Percentiles rank a stretch among this genome's conserved stretches.
Evolutionary conservation across 1,140 invertebrate genomes (phyloP).

Genomic region (Cydia strobilella): DNA sequence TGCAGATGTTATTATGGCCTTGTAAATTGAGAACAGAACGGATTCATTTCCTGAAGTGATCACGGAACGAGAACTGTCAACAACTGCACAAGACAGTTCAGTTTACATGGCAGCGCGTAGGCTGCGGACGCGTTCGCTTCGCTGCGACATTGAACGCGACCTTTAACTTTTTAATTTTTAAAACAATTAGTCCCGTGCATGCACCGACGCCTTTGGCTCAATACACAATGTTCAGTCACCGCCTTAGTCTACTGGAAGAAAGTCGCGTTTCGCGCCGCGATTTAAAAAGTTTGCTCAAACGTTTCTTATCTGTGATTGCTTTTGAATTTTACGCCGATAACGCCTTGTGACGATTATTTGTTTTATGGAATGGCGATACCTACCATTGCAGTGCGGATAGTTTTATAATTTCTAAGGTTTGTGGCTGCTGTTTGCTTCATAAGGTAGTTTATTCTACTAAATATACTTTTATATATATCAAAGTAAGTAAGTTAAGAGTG

Average conservation of each 20-base stretch:
- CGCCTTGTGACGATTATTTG: conserved; percentile 53
- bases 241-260: conserved; percentile 20
- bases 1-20: conserved; percentile 23
- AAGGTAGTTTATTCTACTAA: conserved; percentile 50
- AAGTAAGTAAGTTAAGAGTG: too few relatives aligned
- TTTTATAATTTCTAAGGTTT: conserved; percentile 55
- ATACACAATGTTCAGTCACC: conserved; percentile 28
- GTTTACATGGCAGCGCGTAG: conserved; percentile 41
- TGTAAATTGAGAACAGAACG: conserved; percentile 10
- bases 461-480: conserved; percentile 29
- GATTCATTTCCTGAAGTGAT: conserved; percentile 21
- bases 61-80: conserved; percentile 15
- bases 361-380: conserved; percentile 49
- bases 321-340: conserved; percentile 40
- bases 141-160: conserved; percentile 39
- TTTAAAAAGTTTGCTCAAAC: conserved; percentile 2
- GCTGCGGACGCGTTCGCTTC: conserved; percentile 44
- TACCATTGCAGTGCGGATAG: conserved; percentile 30
- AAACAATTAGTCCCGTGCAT: conserved; percentile 28
- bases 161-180: conserved; percentile 45
- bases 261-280: conserved; percentile 19
- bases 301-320: conserved; percentile 32
- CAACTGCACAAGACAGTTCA: conserved; percentile 38
- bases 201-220: conserved; percentile 10
- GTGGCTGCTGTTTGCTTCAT: conserved; percentile 50